Base-by-base conservation (phyloP, 2,113 vertebrate species). In the Sinocyclocheilus anophthalmus region DNA sequence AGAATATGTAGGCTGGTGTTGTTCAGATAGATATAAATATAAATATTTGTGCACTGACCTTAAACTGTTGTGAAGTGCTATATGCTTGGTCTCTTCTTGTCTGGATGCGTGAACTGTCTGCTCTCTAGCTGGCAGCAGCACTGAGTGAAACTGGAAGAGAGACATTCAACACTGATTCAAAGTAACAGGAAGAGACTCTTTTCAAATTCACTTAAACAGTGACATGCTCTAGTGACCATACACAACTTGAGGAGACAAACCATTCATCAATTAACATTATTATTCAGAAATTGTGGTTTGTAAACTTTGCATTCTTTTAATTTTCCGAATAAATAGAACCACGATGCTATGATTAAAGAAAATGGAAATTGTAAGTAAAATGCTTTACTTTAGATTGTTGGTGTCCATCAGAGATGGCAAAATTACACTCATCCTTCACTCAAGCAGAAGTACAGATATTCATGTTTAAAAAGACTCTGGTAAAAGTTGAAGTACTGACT, bases 101-200 rank as follows among this genome's bases (percentile, higher is more conserved):
- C 3, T 69, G 48, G 81, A 55, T 79, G 14, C 59, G 26, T 67
- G 50, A n/a, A 84, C 67, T 4, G n/a, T 63, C 82, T 77, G 59
- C 24, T 77, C 53, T 24, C 20, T 42, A 82, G 14, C 61, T 83
- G 26, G 18, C 16, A 59, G 76, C 30, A 61, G 57, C 8, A 0
- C 1, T 86, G 73, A 88, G 26, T 89, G 90, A 87, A 90, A 88
- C 85, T 75, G 82, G 88, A 92, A 92, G 84, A 78, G 59, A 83
- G 75, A 76, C n/a, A 63, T 63, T 63, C 59, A 63, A n/a, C 84
- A 75, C 0, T 91, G 88, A 93, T 89, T 90, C 69, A 91, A 79
- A 4, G 7, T 87, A 87, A 86, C 83, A 92, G 90, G 88, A 93
- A 93, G 84, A 61, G 79, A 18, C 12, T 14, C 16, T 14, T 33